phyloP scores from a whole-genome alignment of 2,113 vertebrate species.

The Sinocyclocheilus rhinocerous region DNA sequence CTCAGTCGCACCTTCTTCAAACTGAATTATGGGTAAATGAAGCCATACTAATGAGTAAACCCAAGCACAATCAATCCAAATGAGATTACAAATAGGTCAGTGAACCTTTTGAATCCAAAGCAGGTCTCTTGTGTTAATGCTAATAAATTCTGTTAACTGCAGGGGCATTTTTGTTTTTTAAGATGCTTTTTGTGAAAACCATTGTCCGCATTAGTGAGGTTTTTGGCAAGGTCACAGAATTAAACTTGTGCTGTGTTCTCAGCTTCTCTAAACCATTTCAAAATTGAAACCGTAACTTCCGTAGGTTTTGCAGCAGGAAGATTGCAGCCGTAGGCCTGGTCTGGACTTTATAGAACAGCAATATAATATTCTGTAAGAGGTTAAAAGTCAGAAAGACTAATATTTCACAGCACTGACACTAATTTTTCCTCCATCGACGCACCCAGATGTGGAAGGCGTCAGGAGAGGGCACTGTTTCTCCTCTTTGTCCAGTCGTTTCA shows the following conservation, averaged over 20 bases:
- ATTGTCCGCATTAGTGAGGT: not conserved
- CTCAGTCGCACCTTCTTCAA: not conserved
- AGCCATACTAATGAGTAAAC: not conserved
- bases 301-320: not conserved
- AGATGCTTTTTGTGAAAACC: not conserved
- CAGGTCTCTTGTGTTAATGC: not conserved
- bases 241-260: not conserved
- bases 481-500: constrained; percentile 45
- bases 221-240: not conserved
- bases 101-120: not conserved
- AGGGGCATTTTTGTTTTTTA: not conserved
- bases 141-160: not conserved
- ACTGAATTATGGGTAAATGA: not conserved
- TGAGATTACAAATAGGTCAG: not conserved
- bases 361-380: constrained; percentile 1
- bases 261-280: not conserved
- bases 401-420: not conserved
- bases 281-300: not conserved
- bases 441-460: constrained; percentile 14
- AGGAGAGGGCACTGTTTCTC: constrained; percentile 63
- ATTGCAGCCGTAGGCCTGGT: not conserved
- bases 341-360: not conserved
- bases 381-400: not conserved
- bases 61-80: not conserved
- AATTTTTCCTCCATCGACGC: not conserved